A percentile compares a stretch with the other conserved stretches of the same genome.
phyloP scores from a whole-genome alignment of 2,888 invertebrate genomes.

The Parnassius glacialis region DNA sequence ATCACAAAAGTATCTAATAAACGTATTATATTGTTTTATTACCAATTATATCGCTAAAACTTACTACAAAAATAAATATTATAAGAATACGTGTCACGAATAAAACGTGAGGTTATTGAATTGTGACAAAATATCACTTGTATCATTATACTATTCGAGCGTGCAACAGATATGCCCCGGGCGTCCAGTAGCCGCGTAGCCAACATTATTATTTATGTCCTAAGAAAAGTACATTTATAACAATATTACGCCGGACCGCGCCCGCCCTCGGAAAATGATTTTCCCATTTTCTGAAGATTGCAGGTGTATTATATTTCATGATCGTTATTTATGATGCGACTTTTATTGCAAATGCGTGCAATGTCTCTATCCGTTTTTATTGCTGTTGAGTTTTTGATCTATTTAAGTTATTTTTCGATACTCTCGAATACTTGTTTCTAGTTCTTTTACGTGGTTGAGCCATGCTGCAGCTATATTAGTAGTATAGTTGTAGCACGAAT shows the following conservation, averaged over 20 bases:
- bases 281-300: slow-evolving; percentile 80
- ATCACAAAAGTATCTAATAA: too few species aligned
- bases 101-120: background rate
- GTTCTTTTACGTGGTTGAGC: too few species aligned
- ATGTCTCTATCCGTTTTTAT: slow-evolving; percentile 80
- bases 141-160: slow-evolving; percentile 31
- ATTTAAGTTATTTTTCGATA: slow-evolving; percentile 60
- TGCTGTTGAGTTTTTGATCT: slow-evolving; percentile 54
- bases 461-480: too few species aligned
- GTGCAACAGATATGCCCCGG: slow-evolving; percentile 33
- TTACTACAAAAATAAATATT: background rate
- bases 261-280: slow-evolving; percentile 79
- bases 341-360: slow-evolving; percentile 81
- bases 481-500: too few species aligned
- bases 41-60: background rate
- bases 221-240: slow-evolving; percentile 79
- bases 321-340: slow-evolving; percentile 79
- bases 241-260: slow-evolving; percentile 79
- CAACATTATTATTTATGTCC: slow-evolving; percentile 78
- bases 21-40: background rate
- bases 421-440: background rate
- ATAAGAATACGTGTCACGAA: background rate
- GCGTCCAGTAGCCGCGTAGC: slow-evolving; percentile 52
- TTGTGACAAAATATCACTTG: slow-evolving; percentile 18
- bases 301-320: slow-evolving; percentile 82